Base-by-base conservation (phyloP, 2,797 vertebrate species). In the Anomalospiza imberbis region DNA sequence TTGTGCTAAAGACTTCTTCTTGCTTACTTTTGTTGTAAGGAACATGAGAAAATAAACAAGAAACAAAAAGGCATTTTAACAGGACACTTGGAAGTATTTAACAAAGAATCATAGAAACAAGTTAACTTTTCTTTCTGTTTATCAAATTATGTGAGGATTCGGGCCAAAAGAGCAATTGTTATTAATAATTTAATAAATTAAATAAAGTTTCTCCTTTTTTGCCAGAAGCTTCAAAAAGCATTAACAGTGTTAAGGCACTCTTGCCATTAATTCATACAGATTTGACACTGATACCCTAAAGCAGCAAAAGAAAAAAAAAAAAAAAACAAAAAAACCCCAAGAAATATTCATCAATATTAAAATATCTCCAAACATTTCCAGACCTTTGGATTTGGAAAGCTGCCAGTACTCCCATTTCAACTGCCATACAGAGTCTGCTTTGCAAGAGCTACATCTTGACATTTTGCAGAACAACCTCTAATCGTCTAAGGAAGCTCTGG, bases 211-310 rank as follows among this genome's bases (percentile, higher is more conserved):
- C 29, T 58, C 17, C 54, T 14, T 76, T 17, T 88, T 86, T 86
- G 74, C 48, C 67, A 58, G 63, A 96, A 91, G 85, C 89, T 94
- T 88, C 91, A 88, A 85, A 89, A 92, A 92, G 17, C 45, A 51
- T 88, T 70, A 81, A 34, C 13, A 47, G 53, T 68, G 34, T 80
- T 85, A 85, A 70, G 32, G n/a, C 24, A 47, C 34, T 67, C 21
- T 89, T 93, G 65, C 54, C 58, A 75, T 91, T 88, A 63, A 82
- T 94, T 66, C 15, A 7, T 24, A 90, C 21, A 54, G 38, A 62
- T 83, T 91, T 89, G 65, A 93, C 85, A 62, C 28, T 61, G 89
- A 77, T 85, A 82, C 54, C 44, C 21, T 73, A 85, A 86, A 88
- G 62, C 54, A 73, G 67, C n/a, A 29, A 42, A 11, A 61, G 54